A percentile compares a stretch with the other conserved stretches of the same genome.
phyloP scores from a whole-genome alignment of 1,140 invertebrate genomes.

The Drosophila rufa region DNA sequence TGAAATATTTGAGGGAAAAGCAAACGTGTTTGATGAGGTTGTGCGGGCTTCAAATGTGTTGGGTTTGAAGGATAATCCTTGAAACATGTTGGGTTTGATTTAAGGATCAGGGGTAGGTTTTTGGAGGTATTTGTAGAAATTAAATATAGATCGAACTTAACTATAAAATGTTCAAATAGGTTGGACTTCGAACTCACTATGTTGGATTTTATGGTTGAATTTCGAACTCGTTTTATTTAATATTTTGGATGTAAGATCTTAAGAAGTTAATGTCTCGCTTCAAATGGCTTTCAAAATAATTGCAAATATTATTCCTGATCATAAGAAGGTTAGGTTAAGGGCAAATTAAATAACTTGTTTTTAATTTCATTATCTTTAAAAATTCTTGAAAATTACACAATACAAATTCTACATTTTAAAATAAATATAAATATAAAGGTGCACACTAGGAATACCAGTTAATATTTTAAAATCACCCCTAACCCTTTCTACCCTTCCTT shows the following conservation, averaged over 20 bases:
- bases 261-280: neutral
- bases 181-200: neutral
- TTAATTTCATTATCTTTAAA: no score
- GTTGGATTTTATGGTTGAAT: neutral
- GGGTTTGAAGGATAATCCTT: constrained; percentile 4
- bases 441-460: neutral
- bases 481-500: constrained; percentile 7
- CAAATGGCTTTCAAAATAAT: no score
- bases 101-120: neutral
- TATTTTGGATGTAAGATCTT: neutral
- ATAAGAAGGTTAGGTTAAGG: no score
- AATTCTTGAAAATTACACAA: neutral
- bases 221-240: neutral
- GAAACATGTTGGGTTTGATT: constrained; percentile 15
- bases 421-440: neutral
- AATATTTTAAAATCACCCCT: constrained; percentile 16
- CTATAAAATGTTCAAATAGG: neutral
- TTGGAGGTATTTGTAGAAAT: neutral
- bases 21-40: constrained; percentile 38
- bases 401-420: neutral
- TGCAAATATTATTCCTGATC: no score
- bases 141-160: neutral
- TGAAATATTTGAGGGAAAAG: constrained; percentile 7
- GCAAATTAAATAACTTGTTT: no score
- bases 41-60: constrained; percentile 13